phyloP scores from a whole-genome alignment of 2,888 invertebrate species.

The Pyrgus malvae region DNA sequence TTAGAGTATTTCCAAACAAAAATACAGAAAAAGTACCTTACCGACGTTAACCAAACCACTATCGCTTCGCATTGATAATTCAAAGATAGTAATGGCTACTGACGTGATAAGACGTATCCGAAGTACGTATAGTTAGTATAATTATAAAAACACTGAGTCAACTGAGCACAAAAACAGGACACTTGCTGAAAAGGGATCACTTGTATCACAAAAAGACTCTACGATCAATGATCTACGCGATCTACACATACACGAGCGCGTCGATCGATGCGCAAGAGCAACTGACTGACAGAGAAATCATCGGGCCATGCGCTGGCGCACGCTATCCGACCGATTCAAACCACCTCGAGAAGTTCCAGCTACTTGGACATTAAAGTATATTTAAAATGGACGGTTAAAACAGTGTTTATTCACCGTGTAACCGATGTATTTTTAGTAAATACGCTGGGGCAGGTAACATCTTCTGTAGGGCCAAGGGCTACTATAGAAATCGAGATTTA shows the following conservation, averaged over 20 bases:
- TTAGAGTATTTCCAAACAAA: constrained; percentile 17
- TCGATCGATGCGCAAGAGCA: constrained; percentile 69
- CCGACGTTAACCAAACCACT: constrained; percentile 58
- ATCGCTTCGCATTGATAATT: constrained; percentile 59
- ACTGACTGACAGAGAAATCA: constrained; percentile 73
- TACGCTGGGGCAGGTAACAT: constrained; percentile 70
- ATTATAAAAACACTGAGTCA: background rate
- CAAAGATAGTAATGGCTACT: constrained; percentile 47
- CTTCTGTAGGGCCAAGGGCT: constrained; percentile 67
- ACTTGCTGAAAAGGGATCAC: constrained; percentile 37
- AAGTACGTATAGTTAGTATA: background rate
- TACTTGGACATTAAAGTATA: constrained; percentile 9
- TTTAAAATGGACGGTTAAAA: constrained; percentile 38
- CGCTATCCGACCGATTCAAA: constrained; percentile 50
- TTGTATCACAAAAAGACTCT: constrained; percentile 30
- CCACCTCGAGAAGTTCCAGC: constrained; percentile 26
- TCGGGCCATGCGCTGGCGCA: constrained; percentile 69
- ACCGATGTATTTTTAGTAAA: constrained; percentile 75
- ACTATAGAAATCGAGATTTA: constrained; percentile 20
- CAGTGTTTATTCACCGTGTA: constrained; percentile 72
- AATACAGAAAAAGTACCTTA: constrained; percentile 15
- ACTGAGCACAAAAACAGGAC: constrained; percentile 25
- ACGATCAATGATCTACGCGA: constrained; percentile 34
- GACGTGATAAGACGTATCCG: constrained; percentile 26
- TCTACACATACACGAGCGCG: constrained; percentile 41